These are phyloP conservation scores for Drosophila falleni DNA, from an alignment of 2,888 invertebrate genomes.

Conservation along the genomic window DNA sequence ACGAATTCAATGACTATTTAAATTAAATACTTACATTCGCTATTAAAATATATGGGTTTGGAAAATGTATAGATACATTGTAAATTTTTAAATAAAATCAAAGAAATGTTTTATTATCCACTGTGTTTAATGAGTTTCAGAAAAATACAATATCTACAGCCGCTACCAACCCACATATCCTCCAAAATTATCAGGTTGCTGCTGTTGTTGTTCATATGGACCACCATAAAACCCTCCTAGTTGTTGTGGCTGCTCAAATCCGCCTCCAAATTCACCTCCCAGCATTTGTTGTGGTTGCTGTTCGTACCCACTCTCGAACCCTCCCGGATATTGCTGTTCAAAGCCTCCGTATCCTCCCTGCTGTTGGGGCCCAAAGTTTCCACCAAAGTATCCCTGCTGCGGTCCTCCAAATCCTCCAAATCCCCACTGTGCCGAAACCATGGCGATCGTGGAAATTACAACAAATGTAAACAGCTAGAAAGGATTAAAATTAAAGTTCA, in stretches of 20 bases:
- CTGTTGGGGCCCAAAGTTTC: background rate
- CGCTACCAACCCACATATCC: background rate
- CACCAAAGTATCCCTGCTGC: background rate
- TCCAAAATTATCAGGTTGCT: background rate
- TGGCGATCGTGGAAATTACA: background rate
- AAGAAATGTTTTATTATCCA: background rate
- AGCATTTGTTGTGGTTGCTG: background rate
- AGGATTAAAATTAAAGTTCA: background rate
- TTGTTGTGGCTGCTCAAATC: background rate
- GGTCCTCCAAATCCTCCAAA: slow-evolving; percentile 1
- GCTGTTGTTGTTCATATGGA: background rate
- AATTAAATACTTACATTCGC: background rate
- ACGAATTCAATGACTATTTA: too few relatives aligned
- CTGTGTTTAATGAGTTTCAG: background rate
- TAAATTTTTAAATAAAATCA: background rate
- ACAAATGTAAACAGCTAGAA: background rate
- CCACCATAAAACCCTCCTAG: background rate
- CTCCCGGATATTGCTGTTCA: background rate
- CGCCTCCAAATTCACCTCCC: background rate
- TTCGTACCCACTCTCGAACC: background rate
- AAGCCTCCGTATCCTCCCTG: background rate
- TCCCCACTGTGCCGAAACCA: background rate
- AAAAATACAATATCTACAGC: background rate
- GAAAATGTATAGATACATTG: background rate
- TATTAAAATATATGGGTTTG: background rate